phyloP scores from a whole-genome alignment of 37 sponge, comb jelly and placozoan species.

The Eunapius fragilis region DNA sequence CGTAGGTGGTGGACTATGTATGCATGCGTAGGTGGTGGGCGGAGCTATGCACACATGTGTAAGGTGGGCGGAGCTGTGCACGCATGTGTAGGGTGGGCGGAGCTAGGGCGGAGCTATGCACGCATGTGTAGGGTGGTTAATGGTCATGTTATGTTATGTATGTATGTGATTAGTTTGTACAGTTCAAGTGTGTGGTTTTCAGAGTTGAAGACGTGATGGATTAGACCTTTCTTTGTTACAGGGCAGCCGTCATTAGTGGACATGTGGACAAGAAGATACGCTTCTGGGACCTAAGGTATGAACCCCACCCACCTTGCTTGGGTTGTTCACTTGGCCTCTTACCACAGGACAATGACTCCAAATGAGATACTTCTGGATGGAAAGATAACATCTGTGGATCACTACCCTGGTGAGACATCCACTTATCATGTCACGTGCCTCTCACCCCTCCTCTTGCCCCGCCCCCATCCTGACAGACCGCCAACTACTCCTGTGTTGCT shows the following conservation, averaged over 20 bases:
- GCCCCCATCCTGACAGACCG: slow-evolving; percentile 45
- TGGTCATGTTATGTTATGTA: no score
- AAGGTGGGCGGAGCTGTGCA: neutral
- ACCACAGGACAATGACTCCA: neutral
- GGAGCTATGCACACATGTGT: slow-evolving; percentile 14
- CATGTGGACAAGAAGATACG: slow-evolving; percentile 92
- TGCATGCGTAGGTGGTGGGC: no score
- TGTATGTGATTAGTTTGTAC: no score
- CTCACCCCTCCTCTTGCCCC: neutral
- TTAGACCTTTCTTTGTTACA: no score
- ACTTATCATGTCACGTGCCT: neutral
- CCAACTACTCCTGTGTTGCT: slow-evolving; percentile 78
- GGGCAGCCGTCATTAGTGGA: slow-evolving; percentile 84
- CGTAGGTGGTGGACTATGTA: no score
- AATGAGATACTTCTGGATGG: slow-evolving; percentile 91
- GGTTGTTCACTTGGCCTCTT: neutral
- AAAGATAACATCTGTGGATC: slow-evolving; percentile 86
- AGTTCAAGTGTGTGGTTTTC: no score
- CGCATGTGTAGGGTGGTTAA: neutral
- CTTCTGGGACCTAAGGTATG: slow-evolving; percentile 92
- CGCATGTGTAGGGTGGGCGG: neutral
- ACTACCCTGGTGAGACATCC: slow-evolving; percentile 54
- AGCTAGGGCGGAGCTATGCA: neutral
- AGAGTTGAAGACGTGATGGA: no score
- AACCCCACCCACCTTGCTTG: neutral